Conservation (phyloP, 2,113 vertebrate species). For the Rissa tridactyla region DNA sequence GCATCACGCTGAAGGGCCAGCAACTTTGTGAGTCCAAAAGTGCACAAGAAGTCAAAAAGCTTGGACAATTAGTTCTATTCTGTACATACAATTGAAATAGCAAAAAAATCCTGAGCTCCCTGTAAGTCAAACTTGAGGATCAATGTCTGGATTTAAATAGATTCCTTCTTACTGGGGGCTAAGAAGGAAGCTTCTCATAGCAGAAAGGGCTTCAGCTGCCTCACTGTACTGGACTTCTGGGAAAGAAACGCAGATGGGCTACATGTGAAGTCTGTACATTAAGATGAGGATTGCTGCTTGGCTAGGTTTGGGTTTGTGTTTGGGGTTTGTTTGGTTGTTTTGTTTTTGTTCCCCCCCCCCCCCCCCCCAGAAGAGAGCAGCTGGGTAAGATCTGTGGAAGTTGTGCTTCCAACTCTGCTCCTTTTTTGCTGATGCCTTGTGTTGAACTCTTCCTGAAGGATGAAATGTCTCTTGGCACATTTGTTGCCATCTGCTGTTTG, state of each 20-base stretch:
- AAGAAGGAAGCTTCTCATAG: neutral
- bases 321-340: neutral
- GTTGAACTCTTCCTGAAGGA: constrained; percentile 43
- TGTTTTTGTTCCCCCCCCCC: neutral
- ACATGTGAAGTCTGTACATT: rapidly evolving
- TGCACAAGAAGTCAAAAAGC: neutral
- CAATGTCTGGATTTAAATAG: neutral
- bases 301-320: neutral
- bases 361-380: neutral
- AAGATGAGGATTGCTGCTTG: neutral
- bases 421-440: constrained; percentile 53
- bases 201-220: neutral
- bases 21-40: neutral
- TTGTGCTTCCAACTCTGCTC: neutral
- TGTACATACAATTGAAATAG: neutral
- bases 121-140: neutral
- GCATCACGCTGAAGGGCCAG: neutral
- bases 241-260: neutral
- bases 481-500: constrained; percentile 65
- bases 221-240: neutral
- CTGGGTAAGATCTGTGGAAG: constrained; percentile 16
- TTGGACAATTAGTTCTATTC: neutral
- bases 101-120: neutral
- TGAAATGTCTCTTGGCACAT: constrained; percentile 51
- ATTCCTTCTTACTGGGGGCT: neutral